Evolutionary conservation across 2,113 vertebrate species (phyloP), one percentile per base, ranked within the genome.

Genomic region (Pithys albifrons): DNA sequence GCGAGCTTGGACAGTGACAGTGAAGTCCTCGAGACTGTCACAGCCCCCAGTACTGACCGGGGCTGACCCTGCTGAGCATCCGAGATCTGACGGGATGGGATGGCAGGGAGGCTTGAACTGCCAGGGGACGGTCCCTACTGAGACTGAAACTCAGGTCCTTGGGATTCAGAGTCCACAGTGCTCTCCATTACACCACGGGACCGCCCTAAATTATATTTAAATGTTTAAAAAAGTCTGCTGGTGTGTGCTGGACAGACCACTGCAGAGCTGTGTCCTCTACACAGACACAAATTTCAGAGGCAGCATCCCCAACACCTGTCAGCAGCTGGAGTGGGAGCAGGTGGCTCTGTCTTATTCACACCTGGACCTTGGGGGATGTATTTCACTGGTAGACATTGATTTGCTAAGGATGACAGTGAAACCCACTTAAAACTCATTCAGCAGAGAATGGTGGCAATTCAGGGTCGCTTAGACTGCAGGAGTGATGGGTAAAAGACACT

Each of bases 401-500:
- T 46, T 81, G 45, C 52, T 54, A 61, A 65, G 52, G 93, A 83
- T 2, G 41, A 86, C 48, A 35, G 57, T 62, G 58, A 83, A 96
- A 81, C 62, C 54, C 78, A 76, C 27, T 70, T n/a, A 90, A 52
- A 85, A 72, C 64, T 86, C 76, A 45, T 73, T 75, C 81, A 71
- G 92, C 58, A 82, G 59, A 74, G 74, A 77, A 78, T 8, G 37
- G 75, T 45, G 67, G 91, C 89, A 91, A 72, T 59, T 93, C 88
- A 57, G 75, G 33, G 65, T 81, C 92, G 88, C 70, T 73, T 29
- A 41, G 70, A 23, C 7, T 22, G 33, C 27, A 16, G 45, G 46
- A 71, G 39, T 27, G 69, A 67, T 1, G 7, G 37, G 27, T 46
- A 72, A 74, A 66, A 87, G 66, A 55, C 48, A 57, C 61, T 67